phyloP scores from a whole-genome alignment of 2,888 invertebrate genomes.

The Dione vanillae region DNA sequence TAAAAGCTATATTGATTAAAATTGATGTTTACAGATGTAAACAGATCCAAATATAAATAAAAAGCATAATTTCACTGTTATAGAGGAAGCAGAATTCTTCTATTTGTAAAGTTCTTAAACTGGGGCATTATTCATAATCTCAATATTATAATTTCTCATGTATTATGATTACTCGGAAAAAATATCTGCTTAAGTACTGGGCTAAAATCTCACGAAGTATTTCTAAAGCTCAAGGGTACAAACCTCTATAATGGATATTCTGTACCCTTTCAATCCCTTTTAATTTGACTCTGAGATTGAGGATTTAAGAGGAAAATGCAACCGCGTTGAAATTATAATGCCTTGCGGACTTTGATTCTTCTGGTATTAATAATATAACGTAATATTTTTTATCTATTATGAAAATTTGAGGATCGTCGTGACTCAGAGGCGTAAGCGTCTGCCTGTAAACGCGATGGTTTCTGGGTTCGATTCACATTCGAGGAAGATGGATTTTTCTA shows the following conservation, averaged over 20 bases:
- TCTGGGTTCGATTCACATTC: no score
- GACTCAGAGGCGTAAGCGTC: no score
- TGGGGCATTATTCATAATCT: neutral
- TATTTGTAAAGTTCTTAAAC: neutral
- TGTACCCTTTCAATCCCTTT: constrained; percentile 38
- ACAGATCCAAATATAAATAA: no score
- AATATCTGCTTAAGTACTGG: neutral
- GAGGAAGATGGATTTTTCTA: no score
- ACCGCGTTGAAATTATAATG: constrained; percentile 17
- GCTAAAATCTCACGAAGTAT: constrained; percentile 20
- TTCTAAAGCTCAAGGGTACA: constrained; percentile 24
- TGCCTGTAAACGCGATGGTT: no score
- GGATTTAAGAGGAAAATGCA: constrained; percentile 26
- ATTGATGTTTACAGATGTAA: no score
- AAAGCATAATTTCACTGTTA: no score
- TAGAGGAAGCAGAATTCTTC: neutral
- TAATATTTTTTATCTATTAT: neutral
- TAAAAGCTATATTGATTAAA: no score
- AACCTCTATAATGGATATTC: constrained; percentile 32
- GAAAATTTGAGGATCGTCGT: no score
- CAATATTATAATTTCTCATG: neutral
- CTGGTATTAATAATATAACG: neutral
- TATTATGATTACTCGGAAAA: neutral
- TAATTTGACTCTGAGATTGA: constrained; percentile 29
- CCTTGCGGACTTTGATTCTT: constrained; percentile 11